Base-by-base conservation (phyloP, 2,888 invertebrate species). In the Acanthosepion lycidas region DNA sequence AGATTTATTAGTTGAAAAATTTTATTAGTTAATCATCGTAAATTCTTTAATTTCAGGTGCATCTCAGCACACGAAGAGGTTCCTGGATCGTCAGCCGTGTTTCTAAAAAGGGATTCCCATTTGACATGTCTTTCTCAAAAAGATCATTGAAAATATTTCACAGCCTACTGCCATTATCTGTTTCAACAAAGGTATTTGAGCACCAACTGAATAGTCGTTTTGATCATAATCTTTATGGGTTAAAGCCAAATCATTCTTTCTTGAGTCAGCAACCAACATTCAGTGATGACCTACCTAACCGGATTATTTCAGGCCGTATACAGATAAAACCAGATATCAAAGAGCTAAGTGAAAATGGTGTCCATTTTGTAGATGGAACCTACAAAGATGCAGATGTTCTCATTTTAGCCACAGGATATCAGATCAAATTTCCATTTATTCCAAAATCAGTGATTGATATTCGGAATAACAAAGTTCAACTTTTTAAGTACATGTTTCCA, bases 401-500 rank as follows among this genome's bases (percentile, higher is more conserved):
- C 0, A 95, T 97, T 42, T 94, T 97, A 95, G 97, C 97, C 0
- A 97, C 97, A 91, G 97, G 96, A 42, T 98, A 97, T 96, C 96
- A 96, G 6, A 97, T 97, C 95, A 97, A 97, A 3, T 97, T 97
- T 95, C 97, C 97, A 12, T 98, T 97, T 95, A 95, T 98, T 64
- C 97, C 97, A 48, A 96, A 96, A 93, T 95, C 96, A 91, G 96
- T 97, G 33, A 95, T 97, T 53, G 95, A 96, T 5, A 96, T 97
- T 9, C 94, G 96, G 94, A 95, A 97, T 12, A 97, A 96, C 95
- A 95, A 96, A 26, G 97, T 97, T 23, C 96, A 97, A 20, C 96
- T 98, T 92, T 98, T 96, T 96, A 97, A 97, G 95, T 97, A 97
- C 95, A 97, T 97, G 95, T 97, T 97, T 94, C 97, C 97, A 23